A percentile compares a stretch with the other conserved stretches of the same genome.
These are phyloP conservation scores for Upupa epops DNA, from an alignment of 2,113 vertebrate species.

Conservation along the genomic window DNA sequence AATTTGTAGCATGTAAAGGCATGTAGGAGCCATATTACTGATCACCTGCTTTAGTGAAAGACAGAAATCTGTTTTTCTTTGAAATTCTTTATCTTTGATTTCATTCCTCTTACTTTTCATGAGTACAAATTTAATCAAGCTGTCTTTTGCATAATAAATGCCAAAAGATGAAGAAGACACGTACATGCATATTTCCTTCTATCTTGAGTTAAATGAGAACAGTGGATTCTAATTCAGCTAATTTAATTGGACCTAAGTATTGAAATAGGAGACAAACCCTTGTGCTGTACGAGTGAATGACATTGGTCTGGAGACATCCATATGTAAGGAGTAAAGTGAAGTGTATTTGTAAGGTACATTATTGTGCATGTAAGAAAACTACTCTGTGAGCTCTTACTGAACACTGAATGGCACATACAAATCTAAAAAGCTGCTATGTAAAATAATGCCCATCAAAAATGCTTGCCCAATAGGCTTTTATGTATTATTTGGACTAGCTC, in stretches of 20 bases:
- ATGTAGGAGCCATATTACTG: background rate
- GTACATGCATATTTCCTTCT: background rate
- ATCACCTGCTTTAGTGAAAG: background rate
- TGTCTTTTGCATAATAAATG: background rate
- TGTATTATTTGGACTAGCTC: background rate
- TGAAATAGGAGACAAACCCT: background rate
- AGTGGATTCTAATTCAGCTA: background rate
- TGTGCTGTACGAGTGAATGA: background rate
- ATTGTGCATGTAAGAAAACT: background rate
- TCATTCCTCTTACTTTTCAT: background rate
- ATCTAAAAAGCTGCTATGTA: background rate
- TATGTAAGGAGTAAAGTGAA: background rate
- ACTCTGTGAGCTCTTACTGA: background rate
- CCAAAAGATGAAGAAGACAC: accelerated
- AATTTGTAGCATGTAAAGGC: background rate
- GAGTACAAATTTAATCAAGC: background rate
- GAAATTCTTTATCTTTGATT: background rate
- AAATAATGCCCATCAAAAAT: background rate
- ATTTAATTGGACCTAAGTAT: background rate
- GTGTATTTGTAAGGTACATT: background rate
- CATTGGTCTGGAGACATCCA: background rate
- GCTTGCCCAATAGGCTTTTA: background rate
- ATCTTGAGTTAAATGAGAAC: background rate
- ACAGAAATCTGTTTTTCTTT: background rate
- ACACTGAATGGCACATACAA: background rate